These are phyloP conservation scores for Drosophila sp. DNA, from an alignment of 1,140 invertebrate genomes.

Conservation along the genomic window DNA sequence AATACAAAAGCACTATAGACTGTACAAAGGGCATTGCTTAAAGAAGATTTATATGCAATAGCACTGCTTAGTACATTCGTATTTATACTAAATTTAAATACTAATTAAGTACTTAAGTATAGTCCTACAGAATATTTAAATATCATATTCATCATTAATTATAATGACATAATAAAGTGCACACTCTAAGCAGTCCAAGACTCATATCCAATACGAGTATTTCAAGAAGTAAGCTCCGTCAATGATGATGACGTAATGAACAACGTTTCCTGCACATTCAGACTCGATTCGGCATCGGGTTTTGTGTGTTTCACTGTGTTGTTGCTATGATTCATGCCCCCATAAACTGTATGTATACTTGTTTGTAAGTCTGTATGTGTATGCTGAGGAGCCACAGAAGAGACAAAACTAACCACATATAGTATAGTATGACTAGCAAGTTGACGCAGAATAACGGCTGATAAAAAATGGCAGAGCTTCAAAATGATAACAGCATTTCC, in stretches of 20 bases:
- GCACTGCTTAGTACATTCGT: background rate
- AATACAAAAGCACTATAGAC: background rate
- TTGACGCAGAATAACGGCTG: slow-evolving; percentile 1
- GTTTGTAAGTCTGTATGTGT: slow-evolving; percentile 8
- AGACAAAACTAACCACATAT: slow-evolving; percentile 13
- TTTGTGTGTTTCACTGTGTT: slow-evolving; percentile 31
- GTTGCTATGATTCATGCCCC: slow-evolving; percentile 61
- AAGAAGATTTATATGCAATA: background rate
- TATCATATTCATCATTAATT: background rate
- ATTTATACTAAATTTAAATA: too few relatives aligned
- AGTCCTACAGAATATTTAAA: background rate
- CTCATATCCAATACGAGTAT: background rate
- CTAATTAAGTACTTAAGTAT: too few relatives aligned
- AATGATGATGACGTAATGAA: slow-evolving; percentile 42
- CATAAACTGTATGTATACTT: slow-evolving; percentile 6
- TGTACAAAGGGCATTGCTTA: background rate
- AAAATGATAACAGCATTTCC: slow-evolving; percentile 25
- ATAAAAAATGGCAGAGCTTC: slow-evolving; percentile 9
- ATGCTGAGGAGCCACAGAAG: slow-evolving; percentile 14
- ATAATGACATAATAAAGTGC: slow-evolving; percentile 4
- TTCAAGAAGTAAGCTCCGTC: slow-evolving; percentile 20
- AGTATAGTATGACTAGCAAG: background rate
- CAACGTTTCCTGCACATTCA: slow-evolving; percentile 41
- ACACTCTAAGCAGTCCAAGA: slow-evolving; percentile 8
- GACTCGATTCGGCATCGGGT: slow-evolving; percentile 33